Conservation (phyloP, 1,140 invertebrate species). For the Sycophaga agraensis region DNA sequence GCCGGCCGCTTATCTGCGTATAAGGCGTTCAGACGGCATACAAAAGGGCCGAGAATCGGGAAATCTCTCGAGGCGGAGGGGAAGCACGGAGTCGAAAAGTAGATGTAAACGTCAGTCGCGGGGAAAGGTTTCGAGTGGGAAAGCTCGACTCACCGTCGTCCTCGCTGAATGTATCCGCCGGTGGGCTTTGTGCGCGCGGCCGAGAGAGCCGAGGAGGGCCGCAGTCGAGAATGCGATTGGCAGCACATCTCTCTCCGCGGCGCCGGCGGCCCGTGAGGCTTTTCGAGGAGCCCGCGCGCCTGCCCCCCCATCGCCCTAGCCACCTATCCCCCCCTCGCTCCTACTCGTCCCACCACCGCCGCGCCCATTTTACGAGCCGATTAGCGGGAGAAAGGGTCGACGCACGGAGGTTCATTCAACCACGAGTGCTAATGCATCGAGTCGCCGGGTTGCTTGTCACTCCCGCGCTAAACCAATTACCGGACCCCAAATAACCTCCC, state of each 20-base stretch:
- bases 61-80: too few relatives aligned
- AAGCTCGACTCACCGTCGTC: not conserved
- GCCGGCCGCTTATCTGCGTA: too few relatives aligned
- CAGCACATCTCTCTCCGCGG: not conserved
- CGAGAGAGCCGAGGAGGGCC: not conserved
- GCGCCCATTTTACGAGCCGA: constrained; percentile 11
- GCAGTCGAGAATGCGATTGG: constrained; percentile 13
- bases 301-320: not conserved
- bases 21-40: too few relatives aligned
- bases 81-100: too few relatives aligned
- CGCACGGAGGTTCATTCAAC: constrained; percentile 18
- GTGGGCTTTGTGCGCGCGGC: not conserved
- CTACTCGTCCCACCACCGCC: not conserved
- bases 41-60: too few relatives aligned
- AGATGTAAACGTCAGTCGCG: too few relatives aligned
- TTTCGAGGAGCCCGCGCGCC: not conserved
- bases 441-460: not conserved
- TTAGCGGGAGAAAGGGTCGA: constrained; percentile 12
- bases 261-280: constrained; percentile 1
- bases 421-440: constrained; percentile 6
- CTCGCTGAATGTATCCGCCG: too few relatives aligned
- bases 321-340: not conserved
- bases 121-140: not conserved
- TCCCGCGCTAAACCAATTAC: not conserved
- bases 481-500: too few relatives aligned